Evolutionary conservation across 2,888 invertebrate genomes (phyloP), one percentile per base, ranked within the genome.

Genomic region (Drosophila anomelani): DNA sequence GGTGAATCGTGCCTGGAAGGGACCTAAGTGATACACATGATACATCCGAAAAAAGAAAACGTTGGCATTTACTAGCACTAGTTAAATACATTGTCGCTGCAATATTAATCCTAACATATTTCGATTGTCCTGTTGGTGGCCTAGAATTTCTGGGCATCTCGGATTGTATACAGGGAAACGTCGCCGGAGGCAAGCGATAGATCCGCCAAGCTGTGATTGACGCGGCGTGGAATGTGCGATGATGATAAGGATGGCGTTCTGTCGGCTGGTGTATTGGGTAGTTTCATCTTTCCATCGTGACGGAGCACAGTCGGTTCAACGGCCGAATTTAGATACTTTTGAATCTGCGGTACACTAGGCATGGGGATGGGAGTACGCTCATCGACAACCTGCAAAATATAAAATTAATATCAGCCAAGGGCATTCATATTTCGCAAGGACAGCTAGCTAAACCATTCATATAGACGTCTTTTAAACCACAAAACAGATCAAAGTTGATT

Each of bases 1-100:
- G 92, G 96, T 95, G 1, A 95, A 95, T 81, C 93, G 93, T 38
- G 95, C 95, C 32, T 91, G 90, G 91, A 91, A 91, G 49, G 84
- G 81, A 9, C 39, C 74, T 41, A 23, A 47, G 59, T 49, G 10
- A 58, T 58, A 2, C 23, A 23, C 15, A 59, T 59, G 47, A 1
- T 12, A 9, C 8, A 29, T 20, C 38, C 8, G 3, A 4, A 34
- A n/a, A 49, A 66, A 44, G 69, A 32, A 88, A 87, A 57, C 87
- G 84, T 69, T 76, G 88, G 90, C 88, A 89, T 88, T 88, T 89
- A 89, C 61, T 88, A 88, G 77, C 41, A 69, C 51, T 63, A 56
- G 26, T 51, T 59, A 55, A 53, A 63, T 71, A 72, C 57, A 67
- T 68, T 15, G 38, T 67, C 41, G 41, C 47, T 47, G 47, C 56